Evolutionary conservation across 2,113 vertebrate genomes (phyloP), one percentile per base, ranked within the genome.

Genomic region (Mesoclemmys tuberculata): DNA sequence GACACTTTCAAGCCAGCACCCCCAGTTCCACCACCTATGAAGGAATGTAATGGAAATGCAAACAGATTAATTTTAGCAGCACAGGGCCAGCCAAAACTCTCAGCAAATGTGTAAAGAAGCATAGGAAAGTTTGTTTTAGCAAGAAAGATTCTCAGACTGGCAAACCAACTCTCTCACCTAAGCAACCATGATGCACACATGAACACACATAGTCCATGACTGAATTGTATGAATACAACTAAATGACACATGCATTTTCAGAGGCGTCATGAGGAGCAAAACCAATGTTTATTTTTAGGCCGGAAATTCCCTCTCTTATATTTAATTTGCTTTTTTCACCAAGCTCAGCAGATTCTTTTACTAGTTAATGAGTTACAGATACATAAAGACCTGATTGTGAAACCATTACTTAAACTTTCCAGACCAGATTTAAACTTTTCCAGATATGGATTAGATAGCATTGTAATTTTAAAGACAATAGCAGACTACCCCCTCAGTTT

Each of bases 391-490:
- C 0, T 1, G 0, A 75, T 49, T 88, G 78, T 88, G 88, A 95
- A 95, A 92, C 49, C 96, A 80, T 84, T 89, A 52, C 58, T 91
- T 88, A 91, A 92, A 94, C 24, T 31, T n/a, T 79, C 29, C 11
- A 48, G 24, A 18, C 26, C 16, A 8, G 4, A 52, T 55, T 91
- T 88, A 91, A 92, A 94, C 24, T 31, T n/a, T 79, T 93, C 29
- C 11, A 48, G 24, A 18, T 81, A 92, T 83, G 94, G 90, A 84
- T 89, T 94, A 54, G 68, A 35, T 90, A 92, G 86, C 86, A 87
- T 38, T 92, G 68, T 83, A 92, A 91, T 93, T 88, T 95, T 93
- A 75, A 48, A 97, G 26, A 93, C 90, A 92, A 94, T 38, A 92
- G 64, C 38, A 93, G 41, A 80, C 21, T 10, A 81, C 14, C 18